phyloP scores from a whole-genome alignment of 2,888 invertebrate genomes.

The Bimastos eiseni region DNA sequence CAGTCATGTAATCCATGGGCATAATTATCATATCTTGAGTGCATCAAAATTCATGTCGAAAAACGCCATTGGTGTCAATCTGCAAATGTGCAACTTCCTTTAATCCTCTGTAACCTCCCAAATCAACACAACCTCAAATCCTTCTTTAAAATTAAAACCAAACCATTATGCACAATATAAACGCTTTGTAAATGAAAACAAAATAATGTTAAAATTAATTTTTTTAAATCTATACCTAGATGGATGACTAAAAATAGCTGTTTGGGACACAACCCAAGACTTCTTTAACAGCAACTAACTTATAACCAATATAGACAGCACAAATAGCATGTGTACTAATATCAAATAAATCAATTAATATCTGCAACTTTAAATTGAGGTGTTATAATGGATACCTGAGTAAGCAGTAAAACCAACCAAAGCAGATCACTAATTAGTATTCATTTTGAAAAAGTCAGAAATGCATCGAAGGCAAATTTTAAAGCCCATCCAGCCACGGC shows the following conservation, averaged over 20 bases:
- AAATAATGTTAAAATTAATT: neutral
- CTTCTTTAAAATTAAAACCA: neutral
- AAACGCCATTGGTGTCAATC: no score
- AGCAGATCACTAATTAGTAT: neutral
- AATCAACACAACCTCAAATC: neutral
- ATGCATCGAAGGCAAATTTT: neutral
- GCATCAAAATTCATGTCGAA: no score
- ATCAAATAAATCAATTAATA: neutral
- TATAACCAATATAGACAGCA: neutral
- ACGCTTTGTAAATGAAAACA: neutral
- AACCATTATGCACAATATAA: neutral
- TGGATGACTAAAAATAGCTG: neutral
- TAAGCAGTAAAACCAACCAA: neutral
- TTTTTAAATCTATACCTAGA: neutral
- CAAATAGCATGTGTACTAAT: conserved; percentile 3
- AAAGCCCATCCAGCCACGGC: neutral
- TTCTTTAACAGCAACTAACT: neutral
- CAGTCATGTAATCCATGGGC: no score
- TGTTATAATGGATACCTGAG: neutral
- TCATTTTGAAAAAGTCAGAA: conserved; percentile 5
- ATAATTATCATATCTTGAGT: no score
- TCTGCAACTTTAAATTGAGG: neutral
- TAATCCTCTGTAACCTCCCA: neutral
- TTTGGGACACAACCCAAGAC: neutral
- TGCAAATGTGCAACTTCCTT: neutral